These are phyloP conservation scores for Agrochola circellaris DNA, from an alignment of 2,888 invertebrate species.

Conservation along the genomic window DNA sequence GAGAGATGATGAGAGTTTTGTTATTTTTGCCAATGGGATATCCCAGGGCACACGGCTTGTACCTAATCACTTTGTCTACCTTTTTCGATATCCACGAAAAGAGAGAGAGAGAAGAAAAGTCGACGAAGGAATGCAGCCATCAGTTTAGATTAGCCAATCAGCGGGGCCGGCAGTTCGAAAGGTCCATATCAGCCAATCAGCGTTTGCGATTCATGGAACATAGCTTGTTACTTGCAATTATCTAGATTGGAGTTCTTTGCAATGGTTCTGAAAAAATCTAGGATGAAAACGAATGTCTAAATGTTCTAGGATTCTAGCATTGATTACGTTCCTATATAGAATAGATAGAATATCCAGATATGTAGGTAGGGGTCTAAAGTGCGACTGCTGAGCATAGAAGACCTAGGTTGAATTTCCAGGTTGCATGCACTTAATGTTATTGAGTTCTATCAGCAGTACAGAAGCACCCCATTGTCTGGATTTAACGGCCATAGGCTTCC, in stretches of 20 bases:
- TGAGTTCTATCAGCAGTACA: neutral
- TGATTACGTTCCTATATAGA: conserved; percentile 10
- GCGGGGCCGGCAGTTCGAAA: conserved; percentile 1
- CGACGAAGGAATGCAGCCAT: conserved; percentile 4
- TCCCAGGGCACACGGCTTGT: neutral
- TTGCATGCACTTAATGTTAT: neutral
- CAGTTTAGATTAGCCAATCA: conserved; percentile 36
- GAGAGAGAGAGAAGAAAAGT: neutral
- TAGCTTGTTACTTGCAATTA: conserved; percentile 24
- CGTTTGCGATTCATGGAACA: conserved; percentile 20
- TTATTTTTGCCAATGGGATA: neutral
- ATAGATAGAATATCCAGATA: no score
- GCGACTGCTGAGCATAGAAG: neutral
- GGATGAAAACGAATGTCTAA: conserved; percentile 11
- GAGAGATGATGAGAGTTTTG: no score
- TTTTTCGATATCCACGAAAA: neutral
- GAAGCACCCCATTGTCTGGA: no score
- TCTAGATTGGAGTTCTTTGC: conserved; percentile 25
- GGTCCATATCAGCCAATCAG: conserved; percentile 36
- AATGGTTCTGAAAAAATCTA: conserved; percentile 8
- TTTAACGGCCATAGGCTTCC: no score
- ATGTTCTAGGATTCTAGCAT: neutral
- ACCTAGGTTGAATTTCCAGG: neutral
- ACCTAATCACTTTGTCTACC: neutral
- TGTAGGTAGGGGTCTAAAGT: neutral